Percentiles rank a stretch among this genome's conserved stretches.
Evolutionary conservation across 64 coral and sea anemone genomes (phyloP).

Genomic region (Pachyseris speciosa): DNA sequence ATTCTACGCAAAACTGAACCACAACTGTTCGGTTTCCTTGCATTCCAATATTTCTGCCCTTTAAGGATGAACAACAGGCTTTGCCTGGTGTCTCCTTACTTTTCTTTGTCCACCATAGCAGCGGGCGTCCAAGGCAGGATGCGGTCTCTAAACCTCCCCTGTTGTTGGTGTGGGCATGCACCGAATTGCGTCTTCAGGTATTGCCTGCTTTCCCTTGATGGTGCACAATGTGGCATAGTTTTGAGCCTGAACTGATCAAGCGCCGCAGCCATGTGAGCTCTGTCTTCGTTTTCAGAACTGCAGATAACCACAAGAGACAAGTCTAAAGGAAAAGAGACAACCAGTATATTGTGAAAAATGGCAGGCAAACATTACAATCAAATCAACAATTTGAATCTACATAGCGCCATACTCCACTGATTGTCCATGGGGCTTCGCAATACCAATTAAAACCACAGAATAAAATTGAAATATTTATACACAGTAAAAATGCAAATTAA

Average conservation of each 20-base stretch:
- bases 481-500: no score
- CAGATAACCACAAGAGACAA: conserved; percentile 74
- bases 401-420: no score
- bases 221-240: conserved; percentile 49
- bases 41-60: not conserved
- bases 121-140: conserved; percentile 72
- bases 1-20: no score
- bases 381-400: no score
- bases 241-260: conserved; percentile 71
- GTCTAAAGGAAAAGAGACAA: not conserved
- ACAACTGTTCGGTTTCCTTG: no score
- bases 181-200: conserved; percentile 76
- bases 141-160: conserved; percentile 47
- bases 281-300: conserved; percentile 84
- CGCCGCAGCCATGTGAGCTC: conserved; percentile 79
- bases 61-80: not conserved
- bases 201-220: conserved; percentile 9
- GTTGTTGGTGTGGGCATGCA: not conserved
- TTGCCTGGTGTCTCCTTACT: not conserved
- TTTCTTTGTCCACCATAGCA: conserved; percentile 68
- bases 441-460: no score
- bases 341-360: no score
- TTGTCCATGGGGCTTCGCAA: no score
- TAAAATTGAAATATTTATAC: no score
- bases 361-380: no score